A percentile compares a stretch with the other conserved stretches of the same genome.
Evolutionary conservation across 2,113 vertebrate genomes (phyloP).

Genomic region (Cynopterus brachyotis): DNA sequence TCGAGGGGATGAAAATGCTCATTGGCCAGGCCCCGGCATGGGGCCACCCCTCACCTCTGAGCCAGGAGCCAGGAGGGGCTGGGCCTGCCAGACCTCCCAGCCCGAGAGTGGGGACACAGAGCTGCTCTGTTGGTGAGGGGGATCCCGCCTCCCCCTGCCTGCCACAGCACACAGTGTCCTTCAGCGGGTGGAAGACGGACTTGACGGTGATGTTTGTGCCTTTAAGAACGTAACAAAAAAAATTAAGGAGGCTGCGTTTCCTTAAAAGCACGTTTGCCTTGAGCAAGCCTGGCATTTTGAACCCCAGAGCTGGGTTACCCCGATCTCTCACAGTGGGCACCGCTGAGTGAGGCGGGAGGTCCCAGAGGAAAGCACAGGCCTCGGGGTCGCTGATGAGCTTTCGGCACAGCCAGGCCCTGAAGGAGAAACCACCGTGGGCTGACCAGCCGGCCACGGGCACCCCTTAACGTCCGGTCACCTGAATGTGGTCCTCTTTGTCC

Average conservation of each 20-base stretch:
- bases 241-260: not conserved
- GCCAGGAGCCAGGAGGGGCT: not conserved
- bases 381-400: fast-evolving
- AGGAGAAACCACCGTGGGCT: not conserved
- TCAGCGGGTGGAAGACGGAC: not conserved
- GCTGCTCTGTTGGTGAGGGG: not conserved
- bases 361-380: not conserved
- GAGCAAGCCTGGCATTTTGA: not conserved
- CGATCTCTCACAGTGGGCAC: not conserved
- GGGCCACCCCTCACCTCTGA: not conserved
- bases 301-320: not conserved
- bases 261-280: not conserved
- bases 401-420: fast-evolving
- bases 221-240: no score
- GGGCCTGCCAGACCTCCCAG: not conserved
- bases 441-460: fast-evolving
- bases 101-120: not conserved
- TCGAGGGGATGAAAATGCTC: not conserved
- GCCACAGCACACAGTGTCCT: not conserved
- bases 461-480: not conserved
- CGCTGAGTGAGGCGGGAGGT: not conserved
- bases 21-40: not conserved
- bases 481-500: not conserved
- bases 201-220: not conserved
- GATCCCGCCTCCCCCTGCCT: not conserved